A percentile compares a stretch with the other conserved stretches of the same genome.
phyloP scores from a whole-genome alignment of 1,140 invertebrate species.

The Harpegnathos saltator region DNA sequence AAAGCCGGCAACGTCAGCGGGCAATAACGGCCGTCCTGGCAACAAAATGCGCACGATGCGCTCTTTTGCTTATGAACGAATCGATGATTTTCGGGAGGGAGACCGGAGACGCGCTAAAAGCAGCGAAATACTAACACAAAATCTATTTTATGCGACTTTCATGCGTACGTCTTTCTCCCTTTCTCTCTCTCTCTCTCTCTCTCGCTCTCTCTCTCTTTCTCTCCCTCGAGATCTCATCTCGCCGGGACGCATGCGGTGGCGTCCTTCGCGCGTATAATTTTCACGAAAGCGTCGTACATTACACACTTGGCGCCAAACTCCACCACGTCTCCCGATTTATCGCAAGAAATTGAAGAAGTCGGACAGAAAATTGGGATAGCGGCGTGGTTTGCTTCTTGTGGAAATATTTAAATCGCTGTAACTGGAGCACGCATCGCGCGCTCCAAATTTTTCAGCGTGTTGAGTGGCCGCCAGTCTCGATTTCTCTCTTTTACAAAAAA shows the following conservation, averaged over 20 bases:
- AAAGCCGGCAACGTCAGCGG: background rate
- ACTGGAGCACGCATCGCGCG: background rate
- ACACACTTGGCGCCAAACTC: constrained; percentile 7
- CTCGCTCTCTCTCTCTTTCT: too few relatives aligned
- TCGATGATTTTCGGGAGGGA: background rate
- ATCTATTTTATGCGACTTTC: background rate
- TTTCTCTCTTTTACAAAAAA: background rate
- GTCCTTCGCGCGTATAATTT: constrained; percentile 12
- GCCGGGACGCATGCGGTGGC: background rate
- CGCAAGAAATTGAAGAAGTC: constrained; percentile 42
- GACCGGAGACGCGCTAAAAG: background rate
- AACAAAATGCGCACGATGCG: background rate
- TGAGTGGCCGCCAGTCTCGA: background rate
- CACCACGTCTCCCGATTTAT: constrained; percentile 19
- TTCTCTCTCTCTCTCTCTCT: too few relatives aligned
- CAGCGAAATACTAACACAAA: background rate
- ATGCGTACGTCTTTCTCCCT: too few relatives aligned
- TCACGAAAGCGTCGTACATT: constrained; percentile 26
- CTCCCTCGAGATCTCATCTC: background rate
- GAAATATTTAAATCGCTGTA: constrained; percentile 42
- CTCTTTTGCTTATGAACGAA: background rate
- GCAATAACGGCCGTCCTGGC: background rate
- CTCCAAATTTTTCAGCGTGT: constrained; percentile 5
- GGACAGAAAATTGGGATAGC: background rate
- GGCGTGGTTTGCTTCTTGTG: background rate